phyloP scores from a whole-genome alignment of 2,113 vertebrate species.

The Cranoglanis bouderius region DNA sequence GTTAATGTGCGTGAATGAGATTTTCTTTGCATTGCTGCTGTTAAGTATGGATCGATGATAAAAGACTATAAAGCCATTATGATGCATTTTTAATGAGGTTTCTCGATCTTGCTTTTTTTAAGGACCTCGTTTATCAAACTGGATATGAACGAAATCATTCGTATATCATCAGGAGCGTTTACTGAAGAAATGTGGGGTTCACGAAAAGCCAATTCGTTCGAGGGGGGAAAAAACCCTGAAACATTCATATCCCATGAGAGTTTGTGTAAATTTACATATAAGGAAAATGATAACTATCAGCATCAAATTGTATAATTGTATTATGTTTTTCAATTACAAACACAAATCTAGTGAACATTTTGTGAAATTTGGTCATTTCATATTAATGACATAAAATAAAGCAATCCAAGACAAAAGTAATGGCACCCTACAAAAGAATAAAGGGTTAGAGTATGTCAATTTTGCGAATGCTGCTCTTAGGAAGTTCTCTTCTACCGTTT shows the following conservation, averaged over 20 bases:
- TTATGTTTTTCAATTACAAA: background rate
- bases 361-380: background rate
- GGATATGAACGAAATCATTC: background rate
- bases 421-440: background rate
- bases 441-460: background rate
- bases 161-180: background rate
- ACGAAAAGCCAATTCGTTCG: background rate
- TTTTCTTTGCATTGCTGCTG: background rate
- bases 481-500: background rate
- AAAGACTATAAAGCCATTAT: background rate
- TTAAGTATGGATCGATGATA: background rate
- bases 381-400: background rate
- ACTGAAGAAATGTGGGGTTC: background rate
- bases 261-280: background rate
- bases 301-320: background rate
- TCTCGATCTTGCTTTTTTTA: background rate
- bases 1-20: background rate
- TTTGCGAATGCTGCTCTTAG: background rate
- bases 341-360: background rate
- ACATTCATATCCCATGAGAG: background rate
- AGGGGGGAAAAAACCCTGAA: background rate
- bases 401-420: background rate
- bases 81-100: conserved; percentile 19
- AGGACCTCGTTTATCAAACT: background rate
- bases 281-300: background rate